Base-by-base conservation (phyloP, 2,888 invertebrate species). In the Tuta absoluta region DNA sequence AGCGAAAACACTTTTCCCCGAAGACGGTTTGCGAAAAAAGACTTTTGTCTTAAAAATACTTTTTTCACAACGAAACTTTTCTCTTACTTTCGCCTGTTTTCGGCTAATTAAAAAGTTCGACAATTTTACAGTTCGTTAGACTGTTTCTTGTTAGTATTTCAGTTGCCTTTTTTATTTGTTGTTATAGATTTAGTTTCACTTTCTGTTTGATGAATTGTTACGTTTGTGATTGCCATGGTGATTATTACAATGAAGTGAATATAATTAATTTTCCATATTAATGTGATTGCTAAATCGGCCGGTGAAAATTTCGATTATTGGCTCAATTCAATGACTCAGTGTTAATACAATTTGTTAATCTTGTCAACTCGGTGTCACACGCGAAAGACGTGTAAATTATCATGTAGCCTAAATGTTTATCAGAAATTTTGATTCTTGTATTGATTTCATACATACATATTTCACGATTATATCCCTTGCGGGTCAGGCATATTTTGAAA, bases 1-100 rank as follows among this genome's bases (percentile, higher is more conserved):
- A 74, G 75, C 71, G 72, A 72, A 68, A 70, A 72, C 63, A 67
- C 69, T 76, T 80, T 82, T 77, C 72, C 71, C 56, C 51, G 12
- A 33, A 56, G 56, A 14, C 33, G 28, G 17, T 56, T 56, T 19
- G 56, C 56, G 56, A 56, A 56, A 56, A 56, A 24, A 24, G 7
- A 33, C 56, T 33, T 56, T 56, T 3, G 21, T 14, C 23, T 11
- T 68, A 76, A 79, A 76, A 75, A 17, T 17, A 33, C 28, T 17
- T 28, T 56, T 53, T 33, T 56, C 14, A 24, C 33, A 33, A 28
- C 10, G 56, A 69, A 64, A 66, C 17, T 58, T 23, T 58, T 58
- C 21, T 0, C 14, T 58, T 38, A 58, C 58, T 58, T 58, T 58
- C 58, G 21, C 58, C 23, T 2, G 58, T 38, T 58, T 58, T 58